These are phyloP conservation scores for Panopea generosa DNA, from an alignment of 2,888 invertebrate genomes.

Conservation along the genomic window DNA sequence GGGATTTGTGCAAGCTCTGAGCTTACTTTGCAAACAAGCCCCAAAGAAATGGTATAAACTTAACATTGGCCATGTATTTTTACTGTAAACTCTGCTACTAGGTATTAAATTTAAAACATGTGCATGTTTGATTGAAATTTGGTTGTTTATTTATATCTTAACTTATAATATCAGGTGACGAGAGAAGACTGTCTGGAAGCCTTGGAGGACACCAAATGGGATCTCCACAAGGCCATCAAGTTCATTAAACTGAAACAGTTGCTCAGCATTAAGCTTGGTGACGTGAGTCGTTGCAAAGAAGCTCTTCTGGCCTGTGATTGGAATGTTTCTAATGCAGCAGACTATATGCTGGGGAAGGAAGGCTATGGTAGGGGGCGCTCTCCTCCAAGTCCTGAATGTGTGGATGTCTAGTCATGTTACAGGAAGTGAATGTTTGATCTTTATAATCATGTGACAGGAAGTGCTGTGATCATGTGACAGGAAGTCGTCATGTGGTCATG, in stretches of 20 bases:
- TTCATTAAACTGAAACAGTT: conserved; percentile 89
- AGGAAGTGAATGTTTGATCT: neutral
- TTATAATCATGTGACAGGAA: neutral
- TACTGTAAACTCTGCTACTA: no score
- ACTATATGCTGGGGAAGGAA: conserved; percentile 86
- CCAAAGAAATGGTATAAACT: no score
- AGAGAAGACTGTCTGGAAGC: conserved; percentile 92
- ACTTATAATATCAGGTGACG: conserved; percentile 73
- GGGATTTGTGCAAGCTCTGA: no score
- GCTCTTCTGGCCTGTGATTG: conserved; percentile 89
- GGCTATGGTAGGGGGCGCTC: conserved; percentile 49
- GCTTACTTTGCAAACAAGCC: no score
- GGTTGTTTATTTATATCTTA: no score
- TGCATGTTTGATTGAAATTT: no score
- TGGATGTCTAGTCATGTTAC: conserved; percentile 69
- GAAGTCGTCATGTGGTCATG: no score
- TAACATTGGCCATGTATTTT: no score
- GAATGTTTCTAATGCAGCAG: conserved; percentile 90
- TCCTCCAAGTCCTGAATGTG: conserved; percentile 76
- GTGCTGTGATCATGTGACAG: no score
- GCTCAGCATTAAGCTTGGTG: conserved; percentile 82
- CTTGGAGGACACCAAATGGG: conserved; percentile 94
- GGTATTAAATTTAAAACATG: no score
- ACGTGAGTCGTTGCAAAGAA: conserved; percentile 83
- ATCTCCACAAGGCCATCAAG: conserved; percentile 95